A percentile compares a stretch with the other conserved stretches of the same genome.
phyloP scores from a whole-genome alignment of 2,888 invertebrate species.

The Drymonia ruficornis region DNA sequence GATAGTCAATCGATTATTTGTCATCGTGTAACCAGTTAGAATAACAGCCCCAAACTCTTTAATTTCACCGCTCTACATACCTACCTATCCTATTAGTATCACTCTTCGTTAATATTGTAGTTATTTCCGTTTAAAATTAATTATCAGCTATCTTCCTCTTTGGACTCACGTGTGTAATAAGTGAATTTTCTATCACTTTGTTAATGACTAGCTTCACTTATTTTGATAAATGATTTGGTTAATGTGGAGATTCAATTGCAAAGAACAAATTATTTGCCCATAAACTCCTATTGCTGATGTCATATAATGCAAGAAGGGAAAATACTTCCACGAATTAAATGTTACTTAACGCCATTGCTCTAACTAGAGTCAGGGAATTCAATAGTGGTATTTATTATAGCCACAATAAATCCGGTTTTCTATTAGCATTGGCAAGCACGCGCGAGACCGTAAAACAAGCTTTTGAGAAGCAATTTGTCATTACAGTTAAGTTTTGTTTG shows the following conservation, averaged over 20 bases:
- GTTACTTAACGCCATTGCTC: slow-evolving; percentile 20
- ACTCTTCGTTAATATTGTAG: no score
- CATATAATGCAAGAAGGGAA: slow-evolving; percentile 12
- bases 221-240: no score
- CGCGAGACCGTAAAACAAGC: slow-evolving; percentile 39
- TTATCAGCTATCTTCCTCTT: no score
- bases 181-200: no score
- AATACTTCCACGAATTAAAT: slow-evolving; percentile 18
- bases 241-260: no score
- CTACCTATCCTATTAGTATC: no score
- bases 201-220: no score
- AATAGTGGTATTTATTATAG: slow-evolving; percentile 28
- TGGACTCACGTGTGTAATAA: no score
- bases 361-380: slow-evolving; percentile 27
- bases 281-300: slow-evolving; percentile 3
- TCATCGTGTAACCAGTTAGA: neutral
- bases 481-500: slow-evolving; percentile 34
- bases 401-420: slow-evolving; percentile 42
- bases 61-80: no score
- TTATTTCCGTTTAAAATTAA: no score
- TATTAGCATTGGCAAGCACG: slow-evolving; percentile 39
- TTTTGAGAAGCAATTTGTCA: slow-evolving; percentile 46
- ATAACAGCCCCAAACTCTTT: neutral
- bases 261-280: neutral
- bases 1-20: neutral